Evolutionary conservation across 2,797 vertebrate genomes (phyloP).

Genomic region (Anguilla anguilla): DNA sequence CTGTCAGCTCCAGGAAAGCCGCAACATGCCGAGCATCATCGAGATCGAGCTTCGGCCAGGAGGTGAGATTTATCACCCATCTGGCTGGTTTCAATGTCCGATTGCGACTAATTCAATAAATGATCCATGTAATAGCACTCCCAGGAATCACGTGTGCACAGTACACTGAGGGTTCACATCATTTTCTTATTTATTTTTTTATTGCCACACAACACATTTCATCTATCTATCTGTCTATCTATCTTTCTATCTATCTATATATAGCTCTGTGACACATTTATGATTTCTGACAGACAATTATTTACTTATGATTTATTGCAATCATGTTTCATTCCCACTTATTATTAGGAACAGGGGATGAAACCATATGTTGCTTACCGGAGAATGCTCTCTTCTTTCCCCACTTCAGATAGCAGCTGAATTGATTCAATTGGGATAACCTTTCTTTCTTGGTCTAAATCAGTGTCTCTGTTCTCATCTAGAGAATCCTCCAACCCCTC

Average conservation of each 20-base stretch:
- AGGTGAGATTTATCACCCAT: not conserved
- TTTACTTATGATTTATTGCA: not conserved
- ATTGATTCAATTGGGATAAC: not conserved
- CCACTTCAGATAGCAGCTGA: not conserved
- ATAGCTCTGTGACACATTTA: not conserved
- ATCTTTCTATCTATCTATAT: not conserved
- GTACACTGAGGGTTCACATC: too few relatives aligned
- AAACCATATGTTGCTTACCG: not conserved
- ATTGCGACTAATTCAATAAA: not conserved
- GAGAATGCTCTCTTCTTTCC: not conserved
- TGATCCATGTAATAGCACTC: not conserved
- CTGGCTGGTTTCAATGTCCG: not conserved
- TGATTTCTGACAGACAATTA: too few relatives aligned
- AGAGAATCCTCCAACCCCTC: conserved; percentile 26
- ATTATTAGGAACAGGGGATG: not conserved
- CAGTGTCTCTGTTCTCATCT: not conserved
- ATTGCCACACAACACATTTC: too few relatives aligned
- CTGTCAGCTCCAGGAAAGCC: not conserved
- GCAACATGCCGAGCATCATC: not conserved
- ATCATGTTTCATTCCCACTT: not conserved
- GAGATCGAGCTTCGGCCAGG: conserved; percentile 25
- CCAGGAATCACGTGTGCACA: too few relatives aligned
- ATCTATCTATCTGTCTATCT: not conserved
- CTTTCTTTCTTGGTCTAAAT: not conserved
- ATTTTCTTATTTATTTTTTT: too few relatives aligned